Base-by-base conservation (phyloP, 2,113 vertebrate genomes). In the Spermophilus dauricus region DNA sequence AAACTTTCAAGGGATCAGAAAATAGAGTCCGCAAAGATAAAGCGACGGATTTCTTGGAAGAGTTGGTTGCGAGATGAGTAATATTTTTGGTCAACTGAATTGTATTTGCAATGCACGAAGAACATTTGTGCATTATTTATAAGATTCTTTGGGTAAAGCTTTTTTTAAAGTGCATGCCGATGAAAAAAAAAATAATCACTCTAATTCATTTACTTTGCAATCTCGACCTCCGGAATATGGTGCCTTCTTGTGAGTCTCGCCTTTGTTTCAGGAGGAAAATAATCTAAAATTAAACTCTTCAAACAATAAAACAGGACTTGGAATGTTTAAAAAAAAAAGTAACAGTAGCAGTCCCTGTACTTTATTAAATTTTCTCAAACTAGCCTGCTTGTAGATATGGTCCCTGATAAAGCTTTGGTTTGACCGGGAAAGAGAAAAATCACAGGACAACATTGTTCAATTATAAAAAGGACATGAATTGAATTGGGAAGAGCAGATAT, bases 81-180 rank as follows among this genome's bases (percentile, higher is more conserved):
- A 51, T 58, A 8, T 28, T 85, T 63, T 39, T 73, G 45, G 58
- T 76, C 39, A 77, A 70, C 32, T 20, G 34, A 85, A 86, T 72
- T 58, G n/a, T 48, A 86, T 65, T 53, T 80, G 32, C 89, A 91
- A 75, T 89, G 84, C 63, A 89, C 13, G 67, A 58, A 56, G 67
- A 94, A 95, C 9, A 82, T 42, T 80, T 42, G 72, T 72, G 26
- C 42, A 67, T 91, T 95, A 92, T 89, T 95, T 96, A 67, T 72
- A 78, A 56, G 51, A 72, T 78, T 88, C 34, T 93, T 85, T 78
- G 32, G 39, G 22, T 86, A 92, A 97, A 63, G 84, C 18, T 37
- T 89, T 87, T 87, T 81, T 34, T 70, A 78, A 94, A 91, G 39
- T 37, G 20, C 37, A 86, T 48, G 61, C 45, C 61, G 26, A 39